A percentile compares a stretch with the other conserved stretches of the same genome.
These are phyloP conservation scores for Clinocottus analis DNA, from an alignment of 2,113 vertebrate species.

Conservation along the genomic window DNA sequence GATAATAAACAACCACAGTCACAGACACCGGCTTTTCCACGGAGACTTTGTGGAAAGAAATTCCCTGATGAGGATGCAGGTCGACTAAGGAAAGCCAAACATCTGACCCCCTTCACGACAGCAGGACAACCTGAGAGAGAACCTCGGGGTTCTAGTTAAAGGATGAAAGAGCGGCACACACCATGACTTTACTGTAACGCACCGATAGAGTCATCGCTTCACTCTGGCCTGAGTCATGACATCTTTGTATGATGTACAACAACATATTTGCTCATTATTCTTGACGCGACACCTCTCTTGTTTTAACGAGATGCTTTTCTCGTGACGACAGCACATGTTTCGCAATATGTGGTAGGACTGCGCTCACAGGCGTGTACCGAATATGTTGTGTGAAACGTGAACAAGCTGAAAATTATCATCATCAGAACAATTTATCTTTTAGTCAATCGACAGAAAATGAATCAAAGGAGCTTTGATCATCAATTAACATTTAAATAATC, in stretches of 20 bases:
- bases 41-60: constrained; percentile 34
- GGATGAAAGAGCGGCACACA: neutral
- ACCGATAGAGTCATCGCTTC: neutral
- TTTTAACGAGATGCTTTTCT: too few relatives aligned
- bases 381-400: too few relatives aligned
- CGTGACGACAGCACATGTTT: neutral
- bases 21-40: neutral
- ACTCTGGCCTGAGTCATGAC: neutral
- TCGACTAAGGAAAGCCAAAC: constrained; percentile 35
- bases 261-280: neutral
- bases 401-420: neutral
- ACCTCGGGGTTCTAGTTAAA: neutral
- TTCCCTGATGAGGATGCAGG: neutral
- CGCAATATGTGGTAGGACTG: too few relatives aligned
- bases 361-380: neutral
- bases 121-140: constrained; percentile 12
- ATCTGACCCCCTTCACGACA: constrained; percentile 9
- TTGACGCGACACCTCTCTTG: neutral
- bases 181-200: neutral
- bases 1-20: constrained; percentile 36
- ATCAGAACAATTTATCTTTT: neutral
- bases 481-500: neutral
- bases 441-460: too few relatives aligned
- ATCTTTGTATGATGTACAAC: neutral
- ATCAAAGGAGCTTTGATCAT: too few relatives aligned